phyloP scores from a whole-genome alignment of 2,797 vertebrate genomes.

The Thunnus albacares region DNA sequence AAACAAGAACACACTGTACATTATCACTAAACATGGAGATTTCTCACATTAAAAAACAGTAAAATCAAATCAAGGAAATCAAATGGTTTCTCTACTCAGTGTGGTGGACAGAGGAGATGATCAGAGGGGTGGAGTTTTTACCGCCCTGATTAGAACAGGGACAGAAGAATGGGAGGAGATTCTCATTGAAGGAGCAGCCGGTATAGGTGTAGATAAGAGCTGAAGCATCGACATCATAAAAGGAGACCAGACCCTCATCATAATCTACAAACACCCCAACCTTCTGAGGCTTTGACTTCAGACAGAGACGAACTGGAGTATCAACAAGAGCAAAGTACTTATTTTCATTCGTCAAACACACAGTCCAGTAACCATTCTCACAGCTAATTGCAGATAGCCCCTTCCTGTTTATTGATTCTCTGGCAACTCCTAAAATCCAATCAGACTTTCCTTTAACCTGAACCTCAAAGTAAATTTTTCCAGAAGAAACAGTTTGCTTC shows the following conservation, averaged over 20 bases:
- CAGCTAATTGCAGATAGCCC: accelerated
- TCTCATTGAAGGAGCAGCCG: background rate
- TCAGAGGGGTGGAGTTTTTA: constrained; percentile 3
- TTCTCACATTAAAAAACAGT: too few relatives aligned
- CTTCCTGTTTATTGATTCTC: background rate
- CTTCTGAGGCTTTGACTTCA: background rate
- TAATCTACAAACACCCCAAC: constrained; percentile 14
- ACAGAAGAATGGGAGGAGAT: background rate
- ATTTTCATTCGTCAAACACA: background rate
- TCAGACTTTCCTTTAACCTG: background rate
- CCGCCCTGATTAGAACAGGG: background rate
- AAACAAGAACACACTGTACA: too few relatives aligned
- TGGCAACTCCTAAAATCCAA: background rate
- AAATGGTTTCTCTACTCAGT: background rate
- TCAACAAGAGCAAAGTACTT: background rate
- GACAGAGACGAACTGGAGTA: accelerated
- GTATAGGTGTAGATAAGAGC: background rate
- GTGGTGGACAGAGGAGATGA: constrained; percentile 1
- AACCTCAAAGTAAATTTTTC: constrained; percentile 5
- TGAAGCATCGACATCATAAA: background rate
- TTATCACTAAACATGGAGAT: background rate
- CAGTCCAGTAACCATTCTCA: background rate
- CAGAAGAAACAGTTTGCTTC: background rate
- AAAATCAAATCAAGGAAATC: too few relatives aligned
- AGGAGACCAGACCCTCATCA: constrained; percentile 9